Conservation (phyloP, 1,140 invertebrate genomes). For the Caenorhabditis brenneri region DNA sequence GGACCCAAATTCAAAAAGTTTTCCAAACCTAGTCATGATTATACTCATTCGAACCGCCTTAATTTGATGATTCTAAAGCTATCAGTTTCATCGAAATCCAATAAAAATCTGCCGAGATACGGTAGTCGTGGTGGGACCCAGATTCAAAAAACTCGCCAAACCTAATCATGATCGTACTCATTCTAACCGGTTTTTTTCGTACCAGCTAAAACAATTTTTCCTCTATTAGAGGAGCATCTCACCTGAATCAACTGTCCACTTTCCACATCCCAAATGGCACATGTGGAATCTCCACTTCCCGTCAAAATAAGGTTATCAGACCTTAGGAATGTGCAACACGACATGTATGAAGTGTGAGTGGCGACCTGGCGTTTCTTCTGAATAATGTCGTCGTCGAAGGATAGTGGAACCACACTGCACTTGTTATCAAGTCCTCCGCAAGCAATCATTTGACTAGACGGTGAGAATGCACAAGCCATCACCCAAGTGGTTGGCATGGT, state of each 20-base stretch:
- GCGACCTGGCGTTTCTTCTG: slow-evolving; percentile 91
- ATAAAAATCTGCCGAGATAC: too few species aligned
- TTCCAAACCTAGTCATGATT: too few species aligned
- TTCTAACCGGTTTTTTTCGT: too few species aligned
- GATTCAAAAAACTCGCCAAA: too few species aligned
- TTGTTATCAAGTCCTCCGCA: slow-evolving; percentile 99
- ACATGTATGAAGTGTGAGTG: slow-evolving; percentile 94
- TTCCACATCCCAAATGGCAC: slow-evolving; percentile 98
- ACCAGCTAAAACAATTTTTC: too few species aligned
- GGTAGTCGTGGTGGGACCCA: too few species aligned
- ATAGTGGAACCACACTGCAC: slow-evolving; percentile 93
- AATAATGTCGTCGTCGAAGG: slow-evolving; percentile 89
- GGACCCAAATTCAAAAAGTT: too few species aligned
- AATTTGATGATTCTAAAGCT: too few species aligned
- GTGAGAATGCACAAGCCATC: slow-evolving; percentile 97
- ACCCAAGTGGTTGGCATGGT: slow-evolving; percentile 99
- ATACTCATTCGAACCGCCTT: too few species aligned
- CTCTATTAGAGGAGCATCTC: too few species aligned
- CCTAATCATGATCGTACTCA: too few species aligned
- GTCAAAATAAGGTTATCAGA: slow-evolving; percentile 89
- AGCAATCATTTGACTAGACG: slow-evolving; percentile 90
- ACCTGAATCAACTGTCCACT: slow-evolving; percentile 76
- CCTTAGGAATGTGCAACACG: slow-evolving; percentile 94
- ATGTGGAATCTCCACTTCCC: slow-evolving; percentile 93
- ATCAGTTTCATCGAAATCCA: too few species aligned